These are phyloP conservation scores for Lagopus leucura DNA, from an alignment of 2,113 vertebrate species.

Conservation along the genomic window DNA sequence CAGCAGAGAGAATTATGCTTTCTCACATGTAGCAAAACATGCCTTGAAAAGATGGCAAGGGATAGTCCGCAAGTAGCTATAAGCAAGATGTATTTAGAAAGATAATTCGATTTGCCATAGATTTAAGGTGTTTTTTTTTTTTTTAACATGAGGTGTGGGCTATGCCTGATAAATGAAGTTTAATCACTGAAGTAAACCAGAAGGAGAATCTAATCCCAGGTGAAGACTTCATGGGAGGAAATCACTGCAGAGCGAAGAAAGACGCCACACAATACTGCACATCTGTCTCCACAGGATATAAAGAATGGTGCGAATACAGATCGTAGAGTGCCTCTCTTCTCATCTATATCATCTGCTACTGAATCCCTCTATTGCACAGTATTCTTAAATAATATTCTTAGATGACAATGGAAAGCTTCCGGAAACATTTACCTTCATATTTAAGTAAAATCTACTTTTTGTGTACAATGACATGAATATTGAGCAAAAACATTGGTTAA, in stretches of 20 bases:
- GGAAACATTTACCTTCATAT: background rate
- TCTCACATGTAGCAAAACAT: background rate
- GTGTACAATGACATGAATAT: background rate
- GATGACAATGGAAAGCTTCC: background rate
- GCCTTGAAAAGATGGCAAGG: background rate
- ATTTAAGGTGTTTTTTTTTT: background rate
- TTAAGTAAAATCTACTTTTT: background rate
- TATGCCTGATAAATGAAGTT: background rate
- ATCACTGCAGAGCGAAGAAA: background rate
- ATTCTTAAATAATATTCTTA: background rate
- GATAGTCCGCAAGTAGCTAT: background rate
- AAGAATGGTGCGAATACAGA: background rate
- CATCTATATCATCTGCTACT: background rate
- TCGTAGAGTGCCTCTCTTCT: background rate
- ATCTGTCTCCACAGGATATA: background rate
- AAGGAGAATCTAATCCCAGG: background rate
- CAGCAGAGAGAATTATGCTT: background rate
- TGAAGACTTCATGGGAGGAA: background rate
- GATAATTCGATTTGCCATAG: background rate
- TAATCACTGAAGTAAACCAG: background rate
- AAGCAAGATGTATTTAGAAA: background rate
- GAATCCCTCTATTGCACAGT: background rate
- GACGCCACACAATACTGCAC: background rate
- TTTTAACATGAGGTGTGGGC: background rate
- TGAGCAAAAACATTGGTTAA: background rate